Evolutionary conservation across 2,113 vertebrate genomes (phyloP).

Genomic region (Tamias sibiricus): DNA sequence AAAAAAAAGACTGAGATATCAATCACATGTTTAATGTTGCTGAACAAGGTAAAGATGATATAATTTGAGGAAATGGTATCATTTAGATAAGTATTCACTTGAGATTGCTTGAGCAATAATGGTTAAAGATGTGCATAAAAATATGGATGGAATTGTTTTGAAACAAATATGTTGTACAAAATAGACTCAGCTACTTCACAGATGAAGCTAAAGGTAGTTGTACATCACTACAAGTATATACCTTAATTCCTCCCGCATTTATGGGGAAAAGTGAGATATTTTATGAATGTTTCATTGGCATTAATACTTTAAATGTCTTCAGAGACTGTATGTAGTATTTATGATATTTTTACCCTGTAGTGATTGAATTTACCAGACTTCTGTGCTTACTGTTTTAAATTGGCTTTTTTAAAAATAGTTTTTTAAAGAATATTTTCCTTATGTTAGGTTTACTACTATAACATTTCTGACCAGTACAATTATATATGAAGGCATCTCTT

Average conservation of each 20-base stretch:
- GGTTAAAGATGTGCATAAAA: neutral
- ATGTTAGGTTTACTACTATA: neutral
- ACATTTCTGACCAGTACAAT: constrained; percentile 25
- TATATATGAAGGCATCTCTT: neutral
- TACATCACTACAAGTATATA: neutral
- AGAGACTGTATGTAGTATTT: neutral
- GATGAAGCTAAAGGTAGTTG: constrained; percentile 2
- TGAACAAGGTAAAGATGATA: neutral
- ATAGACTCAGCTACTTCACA: constrained; percentile 13
- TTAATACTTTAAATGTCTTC: constrained; percentile 26
- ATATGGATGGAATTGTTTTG: constrained; percentile 46
- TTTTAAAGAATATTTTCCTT: neutral
- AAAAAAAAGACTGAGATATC: neutral
- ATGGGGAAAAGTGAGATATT: neutral
- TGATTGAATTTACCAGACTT: neutral
- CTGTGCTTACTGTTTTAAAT: constrained; percentile 28
- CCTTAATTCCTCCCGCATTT: neutral
- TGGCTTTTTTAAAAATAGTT: neutral
- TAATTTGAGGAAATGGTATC: constrained; percentile 7
- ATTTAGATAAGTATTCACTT: neutral
- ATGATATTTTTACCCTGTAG: neutral
- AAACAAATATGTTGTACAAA: constrained; percentile 33
- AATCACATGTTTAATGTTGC: constrained; percentile 34
- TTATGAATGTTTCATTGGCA: neutral
- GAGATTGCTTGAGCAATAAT: neutral